phyloP scores from a whole-genome alignment of 2,113 vertebrate species.

The Pygathrix nemaeus region DNA sequence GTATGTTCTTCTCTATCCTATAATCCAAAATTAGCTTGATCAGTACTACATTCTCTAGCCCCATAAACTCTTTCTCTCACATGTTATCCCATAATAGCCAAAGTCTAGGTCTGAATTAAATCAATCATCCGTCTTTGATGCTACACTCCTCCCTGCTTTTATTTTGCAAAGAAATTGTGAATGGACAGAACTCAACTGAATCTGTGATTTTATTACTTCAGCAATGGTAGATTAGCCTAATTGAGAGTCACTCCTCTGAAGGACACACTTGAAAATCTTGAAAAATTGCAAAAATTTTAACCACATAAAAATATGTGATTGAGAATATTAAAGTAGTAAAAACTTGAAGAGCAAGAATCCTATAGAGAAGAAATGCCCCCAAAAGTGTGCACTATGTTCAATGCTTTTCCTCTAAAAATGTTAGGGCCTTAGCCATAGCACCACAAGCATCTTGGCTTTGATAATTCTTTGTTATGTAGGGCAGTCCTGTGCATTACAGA shows the following conservation, averaged over 20 bases:
- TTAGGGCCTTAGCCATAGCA: neutral
- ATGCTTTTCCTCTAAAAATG: neutral
- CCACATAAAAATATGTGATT: neutral
- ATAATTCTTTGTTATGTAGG: neutral
- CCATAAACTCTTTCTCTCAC: neutral
- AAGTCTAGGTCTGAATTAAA: neutral
- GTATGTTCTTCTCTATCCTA: neutral
- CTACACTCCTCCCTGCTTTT: neutral
- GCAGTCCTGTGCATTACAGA: neutral
- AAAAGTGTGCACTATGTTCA: neutral
- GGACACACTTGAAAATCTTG: neutral
- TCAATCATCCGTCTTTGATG: neutral
- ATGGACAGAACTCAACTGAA: neutral
- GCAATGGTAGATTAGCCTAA: neutral
- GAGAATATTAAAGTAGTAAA: neutral
- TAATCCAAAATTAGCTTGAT: neutral
- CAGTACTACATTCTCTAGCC: neutral
- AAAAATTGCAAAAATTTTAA: neutral
- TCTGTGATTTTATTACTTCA: neutral
- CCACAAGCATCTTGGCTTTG: neutral
- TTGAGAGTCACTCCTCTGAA: neutral
- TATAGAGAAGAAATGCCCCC: neutral
- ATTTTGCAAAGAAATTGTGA: neutral
- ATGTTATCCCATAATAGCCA: neutral
- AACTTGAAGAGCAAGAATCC: neutral